Evolutionary conservation across 2,797 vertebrate species (phyloP), one percentile per base, ranked within the genome.

Genomic region (Hypotaenidia okinawae): DNA sequence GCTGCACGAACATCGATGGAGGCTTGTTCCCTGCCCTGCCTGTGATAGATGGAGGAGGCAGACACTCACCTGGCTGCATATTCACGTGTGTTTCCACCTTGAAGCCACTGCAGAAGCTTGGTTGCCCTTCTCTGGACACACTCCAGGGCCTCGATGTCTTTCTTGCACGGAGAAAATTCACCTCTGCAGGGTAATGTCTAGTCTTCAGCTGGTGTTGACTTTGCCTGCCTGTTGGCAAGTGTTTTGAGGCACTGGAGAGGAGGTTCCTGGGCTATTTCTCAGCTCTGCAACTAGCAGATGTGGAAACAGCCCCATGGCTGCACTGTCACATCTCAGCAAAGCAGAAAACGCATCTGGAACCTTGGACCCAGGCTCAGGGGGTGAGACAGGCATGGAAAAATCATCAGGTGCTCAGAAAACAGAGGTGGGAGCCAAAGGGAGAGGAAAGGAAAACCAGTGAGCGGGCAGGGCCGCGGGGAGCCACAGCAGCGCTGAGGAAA

Each of bases 261-360:
- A 86, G 66, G 25, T 54, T 90, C 88, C 41, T 64, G 73, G 55
- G 43, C n/a, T 57, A 37, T 84, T 88, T 88, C 32, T 86, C 54
- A 52, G 33, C 45, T 73, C 7, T 68, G 39, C 72, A 37, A n/a
- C 32, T 39, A 27, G 25, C 24, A 76, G 55, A 45, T 23, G 6
- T 6, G 43, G 49, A 86, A 59, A 80, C 25, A 61, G 4, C 23
- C 19, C 16, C 0, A 0, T 33, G 37, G n/a, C 30, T 64, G 51
- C 39, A 5, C 17, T 28, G 43, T 13, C 57, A 22, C 27, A 23
- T 5, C 72, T n/a, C 43, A 67, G 35, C 54, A 77, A 87, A 61
- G 45, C 5, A 33, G 68, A 70, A 64, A 61, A 23, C 5, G 23
- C 45, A 13, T 14, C 47, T 66, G 76, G 57, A 82, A 83, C 43